Evolutionary conservation across 2,797 vertebrate genomes (phyloP).

Genomic region (Morelia viridis): DNA sequence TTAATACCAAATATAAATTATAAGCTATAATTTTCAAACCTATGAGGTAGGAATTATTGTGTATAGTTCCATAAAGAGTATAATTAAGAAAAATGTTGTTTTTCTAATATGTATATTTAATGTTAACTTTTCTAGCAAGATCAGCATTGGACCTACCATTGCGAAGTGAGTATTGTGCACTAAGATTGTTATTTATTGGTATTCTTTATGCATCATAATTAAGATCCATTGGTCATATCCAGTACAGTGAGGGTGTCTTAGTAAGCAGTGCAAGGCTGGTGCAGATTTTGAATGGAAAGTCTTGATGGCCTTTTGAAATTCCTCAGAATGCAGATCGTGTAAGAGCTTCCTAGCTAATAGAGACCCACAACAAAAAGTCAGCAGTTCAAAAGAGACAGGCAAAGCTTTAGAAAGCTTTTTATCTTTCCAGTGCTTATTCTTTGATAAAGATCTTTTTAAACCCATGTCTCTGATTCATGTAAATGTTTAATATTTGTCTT

Average conservation of each 20-base stretch:
- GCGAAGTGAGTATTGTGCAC: constrained; percentile 78
- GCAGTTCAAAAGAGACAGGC: background rate
- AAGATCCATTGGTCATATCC: background rate
- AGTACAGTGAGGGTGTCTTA: background rate
- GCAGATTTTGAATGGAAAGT: background rate
- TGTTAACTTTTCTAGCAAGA: constrained; percentile 70
- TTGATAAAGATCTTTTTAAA: background rate
- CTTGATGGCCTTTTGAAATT: background rate
- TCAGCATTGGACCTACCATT: constrained; percentile 71
- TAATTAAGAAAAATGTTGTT: constrained; percentile 9
- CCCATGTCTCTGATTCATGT: background rate
- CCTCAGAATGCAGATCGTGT: background rate
- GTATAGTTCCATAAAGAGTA: constrained; percentile 21
- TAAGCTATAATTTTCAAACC: background rate
- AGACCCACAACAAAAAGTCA: background rate
- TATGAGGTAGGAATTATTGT: background rate
- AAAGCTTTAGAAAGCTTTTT: background rate
- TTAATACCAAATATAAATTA: background rate
- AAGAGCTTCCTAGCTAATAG: background rate
- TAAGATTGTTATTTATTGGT: background rate
- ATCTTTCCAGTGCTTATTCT: background rate
- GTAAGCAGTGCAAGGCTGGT: background rate
- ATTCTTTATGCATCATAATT: background rate
- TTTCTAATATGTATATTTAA: constrained; percentile 45
- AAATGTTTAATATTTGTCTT: background rate